Evolutionary conservation across 1,140 invertebrate species (phyloP), one percentile per base, ranked within the genome.

Genomic region (Odontomachus brunneus): DNA sequence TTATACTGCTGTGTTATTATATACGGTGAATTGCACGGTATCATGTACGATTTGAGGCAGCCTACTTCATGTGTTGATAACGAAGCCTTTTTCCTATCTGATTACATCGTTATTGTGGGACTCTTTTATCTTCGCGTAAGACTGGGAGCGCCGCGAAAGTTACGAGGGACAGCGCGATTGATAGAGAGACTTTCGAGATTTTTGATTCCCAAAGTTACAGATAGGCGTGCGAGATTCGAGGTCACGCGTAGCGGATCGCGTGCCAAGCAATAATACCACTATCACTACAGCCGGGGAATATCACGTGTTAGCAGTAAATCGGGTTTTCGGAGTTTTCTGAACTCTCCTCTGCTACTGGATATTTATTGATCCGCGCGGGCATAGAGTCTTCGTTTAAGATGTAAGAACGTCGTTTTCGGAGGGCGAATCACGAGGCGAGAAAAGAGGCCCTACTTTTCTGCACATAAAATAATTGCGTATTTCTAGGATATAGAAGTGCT

Each of bases 221-320:
- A n/a, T n/a, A n/a, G 15, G 4, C 12, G 55, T 49, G 38, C 12
- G 59, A 48, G 55, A 24, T 81, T 84, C 57, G 63, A 75, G 76
- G 51, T 82, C 73, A 49, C 17, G 14, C 7, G 17, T 49, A 19
- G 44, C 3, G 44, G 24, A 74, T 75, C 51, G 69, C 71, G 63
- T 84, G 69, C 19, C 9, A 19, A 24, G 19, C 24, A 49, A 22
- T 38, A 72, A 26, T 69, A 49, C 51, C 55, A 38, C 24, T 12
- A n/a, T 49, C n/a, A n/a, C n/a, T 48, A 62, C 22, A 19, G 22
- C 22, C 11, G n/a, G 24, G 19, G 57, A 75, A 67, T 82, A 84
- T 84, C 38, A 71, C 67, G n/a, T 44, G 44, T 67, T 66, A 19
- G 19, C 53, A 24, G 22, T 14, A 60, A 78, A 44, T 55, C 53